Base-by-base conservation (phyloP, 2,113 vertebrate species). In the Nannospalax galili region DNA sequence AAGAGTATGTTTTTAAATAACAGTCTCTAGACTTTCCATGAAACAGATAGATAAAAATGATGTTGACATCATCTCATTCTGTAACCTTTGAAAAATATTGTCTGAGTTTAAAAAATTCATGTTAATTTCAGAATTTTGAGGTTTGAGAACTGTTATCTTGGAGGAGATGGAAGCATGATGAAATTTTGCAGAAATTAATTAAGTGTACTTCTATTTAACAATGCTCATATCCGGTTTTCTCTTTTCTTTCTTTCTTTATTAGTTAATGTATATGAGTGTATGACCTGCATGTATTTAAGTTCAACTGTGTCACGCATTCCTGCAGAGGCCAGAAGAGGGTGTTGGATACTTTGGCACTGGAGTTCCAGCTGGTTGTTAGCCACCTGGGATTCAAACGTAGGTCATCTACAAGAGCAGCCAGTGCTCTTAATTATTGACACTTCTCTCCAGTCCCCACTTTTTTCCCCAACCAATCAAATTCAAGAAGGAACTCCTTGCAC, bases 1-100 rank as follows among this genome's bases (percentile, higher is more conserved):
- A 37, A 56, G 52, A 22, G 30, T 19, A 37, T 60, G 22, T 60
- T 95, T 96, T 93, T 64, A 94, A 93, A 90, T 92, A 92, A 89
- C 12, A 84, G 12, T 69, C 78, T 96, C 56, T 93, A 40, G 58
- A 73, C 26, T 95, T 88, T 87, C 60, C 84, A 42, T 77, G n/a
- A 92, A 94, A 42, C 65, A 85, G n/a, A 80, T 48, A 45, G 32
- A 72, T 17, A 92, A 95, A 90, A 74, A 62, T 22, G 7, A 72
- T 89, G 22, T 37, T 79, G 17, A 92, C 56, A 90, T 4, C 52
- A 42, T 78, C 42, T 96, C 48, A 42, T 95, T 91, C 48, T 7
- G 22, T 86, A 94, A 89, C 26, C 40, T 70, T 92, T 72, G 62
- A 81, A 45, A 91, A 93, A 58, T 79, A 78, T 35, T 30, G 22